phyloP scores from a whole-genome alignment of 2,113 vertebrate genomes.

The Chaetorhynchus papuensis region DNA sequence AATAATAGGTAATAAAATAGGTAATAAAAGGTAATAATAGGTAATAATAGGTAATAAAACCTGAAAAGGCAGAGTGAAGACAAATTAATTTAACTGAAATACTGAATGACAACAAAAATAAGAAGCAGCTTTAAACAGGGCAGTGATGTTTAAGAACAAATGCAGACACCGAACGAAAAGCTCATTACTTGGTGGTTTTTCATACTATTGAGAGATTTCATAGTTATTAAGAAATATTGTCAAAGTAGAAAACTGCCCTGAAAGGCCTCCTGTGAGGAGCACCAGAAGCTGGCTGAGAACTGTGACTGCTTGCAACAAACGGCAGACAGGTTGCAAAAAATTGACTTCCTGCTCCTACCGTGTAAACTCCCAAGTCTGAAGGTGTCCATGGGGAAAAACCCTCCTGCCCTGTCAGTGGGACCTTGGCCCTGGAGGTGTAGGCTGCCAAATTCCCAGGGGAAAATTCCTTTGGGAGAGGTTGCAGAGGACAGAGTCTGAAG shows the following conservation, averaged over 20 bases:
- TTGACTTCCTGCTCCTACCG: background rate
- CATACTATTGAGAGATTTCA: background rate
- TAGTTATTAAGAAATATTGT: background rate
- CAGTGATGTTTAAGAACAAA: background rate
- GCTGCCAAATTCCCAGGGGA: background rate
- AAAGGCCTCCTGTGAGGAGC: background rate
- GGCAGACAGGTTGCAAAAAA: background rate
- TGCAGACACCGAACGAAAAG: background rate
- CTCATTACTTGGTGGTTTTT: background rate
- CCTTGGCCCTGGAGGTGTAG: background rate
- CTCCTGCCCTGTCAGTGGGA: fast-evolving
- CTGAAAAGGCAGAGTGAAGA: background rate
- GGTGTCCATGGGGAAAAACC: background rate
- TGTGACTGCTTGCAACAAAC: background rate
- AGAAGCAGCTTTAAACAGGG: background rate
- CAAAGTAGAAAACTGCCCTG: background rate
- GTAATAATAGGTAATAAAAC: too few relatives aligned
- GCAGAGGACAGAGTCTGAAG: background rate
- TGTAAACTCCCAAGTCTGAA: background rate
- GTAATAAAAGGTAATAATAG: too few relatives aligned
- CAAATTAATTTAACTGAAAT: background rate
- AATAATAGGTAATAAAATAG: too few relatives aligned
- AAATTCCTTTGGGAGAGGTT: background rate
- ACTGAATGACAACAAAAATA: background rate
- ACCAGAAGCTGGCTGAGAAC: background rate